Percentiles rank a stretch among this genome's conserved stretches.
Conservation (phyloP, 2,113 vertebrate genomes). For the Scalopus aquaticus region DNA sequence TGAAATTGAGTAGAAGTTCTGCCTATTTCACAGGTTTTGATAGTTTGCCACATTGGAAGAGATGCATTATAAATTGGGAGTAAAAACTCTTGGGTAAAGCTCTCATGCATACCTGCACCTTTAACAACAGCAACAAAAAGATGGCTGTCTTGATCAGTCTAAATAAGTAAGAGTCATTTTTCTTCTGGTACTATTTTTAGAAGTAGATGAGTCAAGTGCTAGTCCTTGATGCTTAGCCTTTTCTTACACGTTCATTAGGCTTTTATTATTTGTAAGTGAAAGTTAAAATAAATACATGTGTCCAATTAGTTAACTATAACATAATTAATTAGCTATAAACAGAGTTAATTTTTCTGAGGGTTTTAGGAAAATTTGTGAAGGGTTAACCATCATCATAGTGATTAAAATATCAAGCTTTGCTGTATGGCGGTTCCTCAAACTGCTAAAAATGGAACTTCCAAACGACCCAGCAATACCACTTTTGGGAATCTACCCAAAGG, state of each 20-base stretch:
- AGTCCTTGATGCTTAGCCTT: neutral
- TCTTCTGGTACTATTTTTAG: neutral
- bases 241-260: neutral
- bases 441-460: too few species aligned
- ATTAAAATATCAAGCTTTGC: neutral
- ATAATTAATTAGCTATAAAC: neutral
- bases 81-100: neutral
- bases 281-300: constrained; percentile 29
- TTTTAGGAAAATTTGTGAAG: neutral
- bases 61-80: neutral
- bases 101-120: neutral
- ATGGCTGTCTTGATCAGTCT: neutral
- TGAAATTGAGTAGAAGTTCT: too few species aligned
- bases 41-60: neutral
- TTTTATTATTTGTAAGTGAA: constrained; percentile 18
- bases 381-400: neutral
- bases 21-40: neutral
- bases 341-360: neutral
- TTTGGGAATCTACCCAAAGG: too few species aligned
- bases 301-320: neutral
- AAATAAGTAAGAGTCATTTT: neutral
- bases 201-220: neutral
- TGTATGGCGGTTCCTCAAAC: too few species aligned
- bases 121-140: neutral
- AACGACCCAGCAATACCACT: too few species aligned